phyloP scores from a whole-genome alignment of 2,888 invertebrate species.

The Leptinotarsa haldemani region DNA sequence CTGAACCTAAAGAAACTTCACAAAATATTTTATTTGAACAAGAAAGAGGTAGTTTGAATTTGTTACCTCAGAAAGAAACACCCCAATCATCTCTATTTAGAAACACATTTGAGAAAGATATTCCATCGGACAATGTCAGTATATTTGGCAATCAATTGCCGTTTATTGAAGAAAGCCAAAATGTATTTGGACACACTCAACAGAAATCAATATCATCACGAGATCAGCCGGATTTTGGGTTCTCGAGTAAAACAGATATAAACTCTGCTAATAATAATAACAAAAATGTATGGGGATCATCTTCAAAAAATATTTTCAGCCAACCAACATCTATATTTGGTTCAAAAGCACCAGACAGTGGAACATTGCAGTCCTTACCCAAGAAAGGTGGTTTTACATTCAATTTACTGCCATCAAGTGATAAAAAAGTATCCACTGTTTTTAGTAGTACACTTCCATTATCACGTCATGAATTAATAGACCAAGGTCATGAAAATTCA shows the following conservation, averaged over 20 bases:
- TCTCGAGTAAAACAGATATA: neutral
- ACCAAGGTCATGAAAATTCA: neutral
- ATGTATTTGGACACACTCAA: conserved; percentile 8
- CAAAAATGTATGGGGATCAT: neutral
- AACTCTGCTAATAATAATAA: neutral
- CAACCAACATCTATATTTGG: conserved; percentile 26
- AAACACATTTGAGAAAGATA: neutral
- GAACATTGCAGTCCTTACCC: conserved; percentile 3
- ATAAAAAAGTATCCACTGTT: conserved; percentile 21
- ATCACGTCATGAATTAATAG: neutral
- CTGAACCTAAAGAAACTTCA: neutral
- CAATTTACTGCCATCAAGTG: conserved; percentile 33
- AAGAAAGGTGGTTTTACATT: conserved; percentile 50
- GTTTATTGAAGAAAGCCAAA: neutral
- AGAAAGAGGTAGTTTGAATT: conserved; percentile 15
- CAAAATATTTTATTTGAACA: conserved; percentile 4
- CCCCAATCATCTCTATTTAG: neutral
- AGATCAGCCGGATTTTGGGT: conserved; percentile 1
- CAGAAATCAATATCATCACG: neutral
- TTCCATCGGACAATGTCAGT: neutral
- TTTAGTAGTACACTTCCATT: neutral
- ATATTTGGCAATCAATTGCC: neutral
- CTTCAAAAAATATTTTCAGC: conserved; percentile 4
- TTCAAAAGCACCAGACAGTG: conserved; percentile 9
- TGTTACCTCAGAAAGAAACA: neutral